These are phyloP conservation scores for Synanthedon tipuliformis DNA, from an alignment of 2,888 invertebrate genomes.

Conservation along the genomic window DNA sequence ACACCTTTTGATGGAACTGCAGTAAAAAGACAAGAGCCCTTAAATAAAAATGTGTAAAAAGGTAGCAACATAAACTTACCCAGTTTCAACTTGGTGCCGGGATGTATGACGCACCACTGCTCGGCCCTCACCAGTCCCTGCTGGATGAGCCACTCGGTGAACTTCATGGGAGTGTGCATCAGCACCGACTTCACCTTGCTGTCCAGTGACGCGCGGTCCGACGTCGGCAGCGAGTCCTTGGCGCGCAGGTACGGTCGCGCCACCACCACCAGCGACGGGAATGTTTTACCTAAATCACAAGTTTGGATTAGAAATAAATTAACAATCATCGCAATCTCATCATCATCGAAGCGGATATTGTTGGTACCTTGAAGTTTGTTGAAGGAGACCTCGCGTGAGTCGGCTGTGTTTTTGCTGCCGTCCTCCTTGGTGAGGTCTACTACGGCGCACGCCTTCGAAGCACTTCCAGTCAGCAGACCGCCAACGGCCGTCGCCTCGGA, in stretches of 20 bases:
- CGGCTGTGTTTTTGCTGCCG: constrained; percentile 70
- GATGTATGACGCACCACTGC: constrained; percentile 80
- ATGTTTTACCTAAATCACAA: constrained; percentile 80
- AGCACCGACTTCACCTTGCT: constrained; percentile 85
- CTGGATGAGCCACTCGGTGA: constrained; percentile 91
- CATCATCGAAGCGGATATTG: neutral
- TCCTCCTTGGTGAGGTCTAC: constrained; percentile 76
- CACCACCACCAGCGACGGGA: constrained; percentile 86
- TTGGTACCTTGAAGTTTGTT: constrained; percentile 76
- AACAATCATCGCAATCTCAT: too few species aligned
- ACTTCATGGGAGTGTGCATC: constrained; percentile 84
- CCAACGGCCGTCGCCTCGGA: constrained; percentile 80
- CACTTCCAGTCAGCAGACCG: constrained; percentile 75
- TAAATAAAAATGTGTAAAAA: too few species aligned
- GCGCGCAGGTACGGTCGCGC: constrained; percentile 83
- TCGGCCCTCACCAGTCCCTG: constrained; percentile 84
- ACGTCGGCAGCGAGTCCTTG: constrained; percentile 70
- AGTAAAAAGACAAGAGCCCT: too few species aligned
- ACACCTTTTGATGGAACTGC: too few species aligned
- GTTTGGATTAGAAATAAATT: too few species aligned
- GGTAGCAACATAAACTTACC: constrained; percentile 45
- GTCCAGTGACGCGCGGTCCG: constrained; percentile 76
- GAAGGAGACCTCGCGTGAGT: constrained; percentile 80
- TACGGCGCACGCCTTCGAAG: constrained; percentile 62
- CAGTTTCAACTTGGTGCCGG: constrained; percentile 77